A percentile compares a stretch with the other conserved stretches of the same genome.
phyloP scores from a whole-genome alignment of 2,888 invertebrate species.

The Gandaritis pyraliata region DNA sequence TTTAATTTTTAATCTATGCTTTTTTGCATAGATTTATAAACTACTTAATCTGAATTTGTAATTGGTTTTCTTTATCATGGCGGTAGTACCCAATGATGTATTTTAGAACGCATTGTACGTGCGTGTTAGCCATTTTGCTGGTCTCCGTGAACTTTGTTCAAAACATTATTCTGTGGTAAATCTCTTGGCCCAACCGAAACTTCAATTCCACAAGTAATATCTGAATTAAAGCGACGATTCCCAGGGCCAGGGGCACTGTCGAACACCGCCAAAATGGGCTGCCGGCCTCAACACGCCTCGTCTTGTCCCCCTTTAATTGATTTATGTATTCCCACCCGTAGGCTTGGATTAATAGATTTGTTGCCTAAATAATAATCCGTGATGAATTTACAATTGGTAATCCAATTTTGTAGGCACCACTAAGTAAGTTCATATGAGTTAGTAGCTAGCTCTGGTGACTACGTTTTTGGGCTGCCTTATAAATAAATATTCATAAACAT shows the following conservation, averaged over 20 bases:
- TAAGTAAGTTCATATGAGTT: too few relatives aligned
- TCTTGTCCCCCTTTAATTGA: constrained; percentile 78
- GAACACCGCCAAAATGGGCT: constrained; percentile 71
- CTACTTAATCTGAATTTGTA: too few relatives aligned
- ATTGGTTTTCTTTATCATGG: too few relatives aligned
- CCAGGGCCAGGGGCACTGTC: constrained; percentile 64
- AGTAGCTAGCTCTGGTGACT: too few relatives aligned
- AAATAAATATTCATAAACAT: too few relatives aligned
- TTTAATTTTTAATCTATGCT: too few relatives aligned
- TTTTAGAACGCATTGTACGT: too few relatives aligned
- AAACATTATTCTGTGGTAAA: constrained; percentile 8
- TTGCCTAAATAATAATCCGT: constrained; percentile 73
- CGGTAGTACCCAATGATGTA: too few relatives aligned
- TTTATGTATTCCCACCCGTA: constrained; percentile 71
- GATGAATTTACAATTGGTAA: constrained; percentile 69
- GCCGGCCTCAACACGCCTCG: constrained; percentile 69
- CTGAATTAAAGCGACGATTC: constrained; percentile 76
- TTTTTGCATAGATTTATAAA: too few relatives aligned
- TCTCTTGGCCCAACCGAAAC: constrained; percentile 58
- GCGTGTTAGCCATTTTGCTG: too few relatives aligned
- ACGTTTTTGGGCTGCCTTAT: too few relatives aligned
- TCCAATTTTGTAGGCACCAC: constrained; percentile 49
- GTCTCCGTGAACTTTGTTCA: too few relatives aligned
- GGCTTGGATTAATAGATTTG: constrained; percentile 73
- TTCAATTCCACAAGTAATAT: constrained; percentile 80